A percentile compares a stretch with the other conserved stretches of the same genome.
These are phyloP conservation scores for Trematomus loennbergii DNA, from an alignment of 2,113 vertebrate species.

Conservation along the genomic window DNA sequence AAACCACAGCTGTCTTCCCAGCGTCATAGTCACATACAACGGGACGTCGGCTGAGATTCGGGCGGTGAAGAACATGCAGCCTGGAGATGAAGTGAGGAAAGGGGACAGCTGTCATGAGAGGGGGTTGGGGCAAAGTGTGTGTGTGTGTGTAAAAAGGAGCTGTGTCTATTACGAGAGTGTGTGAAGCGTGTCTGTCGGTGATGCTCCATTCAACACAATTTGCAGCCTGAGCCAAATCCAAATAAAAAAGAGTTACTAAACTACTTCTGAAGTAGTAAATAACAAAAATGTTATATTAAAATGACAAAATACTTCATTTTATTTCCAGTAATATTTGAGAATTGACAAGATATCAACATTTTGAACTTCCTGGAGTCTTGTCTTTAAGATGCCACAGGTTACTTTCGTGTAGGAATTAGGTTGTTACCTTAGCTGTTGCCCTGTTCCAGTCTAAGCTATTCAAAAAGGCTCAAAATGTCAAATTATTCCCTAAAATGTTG, in stretches of 20 bases:
- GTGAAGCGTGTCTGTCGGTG: conserved; percentile 5
- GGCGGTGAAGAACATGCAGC: conserved; percentile 90
- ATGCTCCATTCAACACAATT: not conserved
- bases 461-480: not conserved
- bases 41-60: conserved; percentile 91
- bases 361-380: no score
- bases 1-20: conserved; percentile 97
- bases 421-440: no score
- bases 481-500: not conserved
- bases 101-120: conserved; percentile 45
- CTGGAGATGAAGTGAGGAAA: conserved; percentile 92
- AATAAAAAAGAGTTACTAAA: not conserved
- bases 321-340: not conserved
- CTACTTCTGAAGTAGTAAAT: not conserved
- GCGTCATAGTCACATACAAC: conserved; percentile 93
- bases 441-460: no score
- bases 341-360: not conserved
- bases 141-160: no score
- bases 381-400: no score
- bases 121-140: conserved; percentile 20
- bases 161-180: conserved; percentile 5
- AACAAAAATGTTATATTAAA: not conserved
- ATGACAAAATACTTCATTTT: not conserved
- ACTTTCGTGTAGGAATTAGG: no score
- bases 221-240: not conserved